A percentile compares a stretch with the other conserved stretches of the same genome.
These are phyloP conservation scores for Blastobasis adustella DNA, from an alignment of 2,888 invertebrate species.

Conservation along the genomic window DNA sequence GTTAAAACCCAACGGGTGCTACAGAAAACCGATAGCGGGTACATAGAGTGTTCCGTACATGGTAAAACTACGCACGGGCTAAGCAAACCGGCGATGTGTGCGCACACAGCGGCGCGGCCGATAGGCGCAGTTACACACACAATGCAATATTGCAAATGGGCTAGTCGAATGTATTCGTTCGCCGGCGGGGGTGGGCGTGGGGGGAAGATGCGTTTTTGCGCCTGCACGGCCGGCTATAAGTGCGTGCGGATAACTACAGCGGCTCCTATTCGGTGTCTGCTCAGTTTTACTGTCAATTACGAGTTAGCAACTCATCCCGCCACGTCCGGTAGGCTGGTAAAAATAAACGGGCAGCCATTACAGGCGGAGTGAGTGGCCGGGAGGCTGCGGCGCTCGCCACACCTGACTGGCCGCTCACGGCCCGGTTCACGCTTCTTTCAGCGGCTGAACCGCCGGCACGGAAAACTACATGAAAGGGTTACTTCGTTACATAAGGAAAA, in stretches of 20 bases:
- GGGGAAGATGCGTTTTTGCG: constrained; percentile 73
- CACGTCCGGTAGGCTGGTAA: constrained; percentile 35
- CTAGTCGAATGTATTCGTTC: constrained; percentile 73
- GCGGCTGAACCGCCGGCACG: constrained; percentile 55
- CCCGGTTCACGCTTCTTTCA: constrained; percentile 65
- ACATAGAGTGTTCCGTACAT: constrained; percentile 33
- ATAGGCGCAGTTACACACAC: constrained; percentile 59
- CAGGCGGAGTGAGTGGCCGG: constrained; percentile 56
- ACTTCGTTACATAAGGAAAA: constrained; percentile 55
- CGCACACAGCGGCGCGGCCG: constrained; percentile 24
- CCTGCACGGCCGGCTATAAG: constrained; percentile 59
- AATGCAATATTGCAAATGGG: constrained; percentile 71
- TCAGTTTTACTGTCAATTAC: constrained; percentile 25
- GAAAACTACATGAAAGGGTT: constrained; percentile 68
- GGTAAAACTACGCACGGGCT: constrained; percentile 68
- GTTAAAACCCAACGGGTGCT: constrained; percentile 61
- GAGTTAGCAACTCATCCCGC: constrained; percentile 6
- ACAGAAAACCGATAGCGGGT: constrained; percentile 70
- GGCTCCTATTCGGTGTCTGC: constrained; percentile 21
- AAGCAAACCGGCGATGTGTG: constrained; percentile 47
- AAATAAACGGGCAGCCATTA: constrained; percentile 53
- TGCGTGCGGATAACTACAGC: constrained; percentile 58
- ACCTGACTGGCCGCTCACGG: constrained; percentile 63
- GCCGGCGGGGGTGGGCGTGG: constrained; percentile 47
- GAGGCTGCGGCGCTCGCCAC: constrained; percentile 47